A percentile compares a stretch with the other conserved stretches of the same genome.
phyloP scores from a whole-genome alignment of 2,113 vertebrate species.

The Sylvia atricapilla region DNA sequence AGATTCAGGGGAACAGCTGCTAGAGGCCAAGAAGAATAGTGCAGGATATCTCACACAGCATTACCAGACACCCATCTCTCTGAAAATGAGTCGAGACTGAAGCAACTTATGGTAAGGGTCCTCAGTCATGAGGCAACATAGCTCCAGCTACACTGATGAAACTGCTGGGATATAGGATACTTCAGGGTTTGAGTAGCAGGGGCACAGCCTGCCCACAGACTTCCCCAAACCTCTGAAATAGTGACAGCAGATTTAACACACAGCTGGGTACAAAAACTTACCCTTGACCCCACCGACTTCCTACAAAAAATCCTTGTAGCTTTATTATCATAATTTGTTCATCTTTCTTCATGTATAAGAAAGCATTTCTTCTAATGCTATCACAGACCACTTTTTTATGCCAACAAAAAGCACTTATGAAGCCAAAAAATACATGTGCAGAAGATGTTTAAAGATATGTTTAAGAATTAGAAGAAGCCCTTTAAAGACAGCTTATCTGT shows the following conservation, averaged over 20 bases:
- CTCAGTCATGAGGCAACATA: neutral
- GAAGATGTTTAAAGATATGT: neutral
- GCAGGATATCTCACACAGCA: neutral
- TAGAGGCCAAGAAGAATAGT: neutral
- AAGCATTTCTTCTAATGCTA: neutral
- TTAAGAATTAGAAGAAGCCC: neutral
- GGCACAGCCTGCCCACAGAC: neutral
- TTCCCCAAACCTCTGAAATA: neutral
- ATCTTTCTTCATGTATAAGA: neutral
- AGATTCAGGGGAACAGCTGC: neutral
- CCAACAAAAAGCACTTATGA: neutral
- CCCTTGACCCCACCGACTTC: neutral
- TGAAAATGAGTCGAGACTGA: neutral
- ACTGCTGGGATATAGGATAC: neutral
- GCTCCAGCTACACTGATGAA: neutral
- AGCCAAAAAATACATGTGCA: neutral
- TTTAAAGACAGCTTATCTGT: neutral
- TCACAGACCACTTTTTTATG: neutral
- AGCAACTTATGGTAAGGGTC: neutral
- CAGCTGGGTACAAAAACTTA: neutral
- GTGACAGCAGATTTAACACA: neutral
- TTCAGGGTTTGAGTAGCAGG: neutral
- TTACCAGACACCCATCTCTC: neutral
- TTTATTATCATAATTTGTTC: neutral
- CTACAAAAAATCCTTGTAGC: neutral